Conservation (phyloP, 92 coral and sea anemone species). For the Isaurus tuberculatus region DNA sequence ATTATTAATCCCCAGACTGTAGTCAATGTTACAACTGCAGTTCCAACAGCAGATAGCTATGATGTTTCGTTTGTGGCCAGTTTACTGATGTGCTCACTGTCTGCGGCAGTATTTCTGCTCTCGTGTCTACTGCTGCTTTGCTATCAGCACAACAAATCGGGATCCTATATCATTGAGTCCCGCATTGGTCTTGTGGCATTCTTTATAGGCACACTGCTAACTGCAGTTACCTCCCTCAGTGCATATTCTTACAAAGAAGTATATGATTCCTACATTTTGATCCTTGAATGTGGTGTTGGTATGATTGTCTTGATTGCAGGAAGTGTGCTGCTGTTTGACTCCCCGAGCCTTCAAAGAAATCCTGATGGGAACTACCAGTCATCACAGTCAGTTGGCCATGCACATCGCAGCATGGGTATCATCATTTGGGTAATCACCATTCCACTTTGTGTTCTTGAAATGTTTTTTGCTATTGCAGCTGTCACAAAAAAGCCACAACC, state of each 20-base stretch:
- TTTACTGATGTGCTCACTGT: slow-evolving; percentile 64
- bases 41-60: not conserved
- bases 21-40: not conserved
- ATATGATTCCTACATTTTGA: slow-evolving; percentile 65
- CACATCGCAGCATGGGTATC: slow-evolving; percentile 77
- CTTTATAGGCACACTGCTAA: slow-evolving; percentile 78
- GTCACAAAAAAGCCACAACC: slow-evolving; percentile 67
- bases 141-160: slow-evolving; percentile 64
- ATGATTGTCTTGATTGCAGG: slow-evolving; percentile 58
- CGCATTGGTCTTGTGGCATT: slow-evolving; percentile 74
- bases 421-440: slow-evolving; percentile 78
- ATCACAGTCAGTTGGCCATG: slow-evolving; percentile 74
- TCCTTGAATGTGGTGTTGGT: slow-evolving; percentile 54
- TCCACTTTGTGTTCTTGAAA: slow-evolving; percentile 72
- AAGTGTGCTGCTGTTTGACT: slow-evolving; percentile 67
- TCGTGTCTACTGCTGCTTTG: slow-evolving; percentile 57
- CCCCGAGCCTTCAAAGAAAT: slow-evolving; percentile 62
- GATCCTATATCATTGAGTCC: slow-evolving; percentile 72
- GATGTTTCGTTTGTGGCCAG: slow-evolving; percentile 68
- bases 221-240: slow-evolving; percentile 76
- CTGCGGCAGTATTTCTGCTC: slow-evolving; percentile 61
- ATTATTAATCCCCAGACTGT: not conserved
- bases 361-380: slow-evolving; percentile 63
- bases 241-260: slow-evolving; percentile 53
- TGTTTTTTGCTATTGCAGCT: slow-evolving; percentile 86